These are phyloP conservation scores for Hemiscyllium ocellatum DNA, from an alignment of 2,113 vertebrate genomes.

Conservation along the genomic window DNA sequence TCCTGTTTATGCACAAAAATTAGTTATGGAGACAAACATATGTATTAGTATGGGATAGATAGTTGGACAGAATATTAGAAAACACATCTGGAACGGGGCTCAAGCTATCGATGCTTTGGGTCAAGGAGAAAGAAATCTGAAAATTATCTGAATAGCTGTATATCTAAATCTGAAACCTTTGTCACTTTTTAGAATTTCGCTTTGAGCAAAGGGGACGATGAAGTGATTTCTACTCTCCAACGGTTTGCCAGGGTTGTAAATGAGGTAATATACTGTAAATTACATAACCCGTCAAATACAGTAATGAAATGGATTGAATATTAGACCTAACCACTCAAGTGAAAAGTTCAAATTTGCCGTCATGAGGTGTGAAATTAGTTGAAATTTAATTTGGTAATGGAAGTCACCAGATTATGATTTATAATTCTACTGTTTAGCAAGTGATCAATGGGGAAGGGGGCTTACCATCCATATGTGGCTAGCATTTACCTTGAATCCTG, in stretches of 20 bases:
- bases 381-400: neutral
- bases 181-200: constrained; percentile 80
- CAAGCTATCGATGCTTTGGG: neutral
- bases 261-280: constrained; percentile 66
- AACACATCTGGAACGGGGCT: neutral
- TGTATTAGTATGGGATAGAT: neutral
- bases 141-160: neutral
- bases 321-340: neutral
- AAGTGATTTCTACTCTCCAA: constrained; percentile 85
- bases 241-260: constrained; percentile 84
- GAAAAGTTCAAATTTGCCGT: constrained; percentile 8
- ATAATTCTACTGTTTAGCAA: neutral
- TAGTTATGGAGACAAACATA: neutral
- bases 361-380: constrained; percentile 21
- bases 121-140: neutral
- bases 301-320: neutral
- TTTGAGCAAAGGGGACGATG: constrained; percentile 92
- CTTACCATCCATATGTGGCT: neutral
- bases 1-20: neutral
- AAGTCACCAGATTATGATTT: neutral
- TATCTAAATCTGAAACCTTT: neutral
- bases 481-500: neutral
- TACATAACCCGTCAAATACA: neutral
- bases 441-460: neutral
- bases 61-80: neutral